Conservation (phyloP, 2,797 vertebrate genomes). For the Linurgus olivaceus region DNA sequence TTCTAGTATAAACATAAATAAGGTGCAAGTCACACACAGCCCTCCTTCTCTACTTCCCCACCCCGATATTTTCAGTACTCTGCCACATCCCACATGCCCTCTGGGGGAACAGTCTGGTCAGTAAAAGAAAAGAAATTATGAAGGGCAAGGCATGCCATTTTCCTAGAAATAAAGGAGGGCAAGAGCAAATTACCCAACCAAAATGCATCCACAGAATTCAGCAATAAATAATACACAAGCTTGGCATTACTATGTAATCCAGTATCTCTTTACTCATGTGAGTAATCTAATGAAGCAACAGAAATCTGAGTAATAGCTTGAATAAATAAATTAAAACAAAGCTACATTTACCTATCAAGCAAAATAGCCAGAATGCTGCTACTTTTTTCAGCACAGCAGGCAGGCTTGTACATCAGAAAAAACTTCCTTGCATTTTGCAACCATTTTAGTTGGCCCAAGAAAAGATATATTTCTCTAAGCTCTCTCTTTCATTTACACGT, state of each 20-base stretch:
- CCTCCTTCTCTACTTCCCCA: background rate
- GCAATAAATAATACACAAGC: conserved; percentile 4
- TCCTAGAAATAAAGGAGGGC: conserved; percentile 44
- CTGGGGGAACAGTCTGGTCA: conserved; percentile 66
- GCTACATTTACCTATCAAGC: background rate
- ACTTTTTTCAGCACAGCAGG: background rate
- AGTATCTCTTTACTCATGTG: background rate
- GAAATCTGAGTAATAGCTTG: background rate
- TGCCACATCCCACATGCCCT: conserved; percentile 63
- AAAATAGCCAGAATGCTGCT: background rate
- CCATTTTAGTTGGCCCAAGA: background rate
- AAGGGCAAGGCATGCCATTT: conserved; percentile 50
- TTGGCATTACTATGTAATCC: background rate
- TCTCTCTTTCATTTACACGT: background rate
- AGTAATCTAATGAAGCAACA: conserved; percentile 10
- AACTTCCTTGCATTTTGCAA: background rate
- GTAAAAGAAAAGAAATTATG: conserved; percentile 56
- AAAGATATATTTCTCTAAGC: background rate
- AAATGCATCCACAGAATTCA: background rate
- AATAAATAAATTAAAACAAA: conserved; percentile 38
- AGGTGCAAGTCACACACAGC: background rate
- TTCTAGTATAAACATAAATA: background rate
- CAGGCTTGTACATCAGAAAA: background rate
- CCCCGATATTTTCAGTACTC: conserved; percentile 30
- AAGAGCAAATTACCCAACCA: background rate